phyloP scores from a whole-genome alignment of 2,888 invertebrate species.

The Andrena bicolor region DNA sequence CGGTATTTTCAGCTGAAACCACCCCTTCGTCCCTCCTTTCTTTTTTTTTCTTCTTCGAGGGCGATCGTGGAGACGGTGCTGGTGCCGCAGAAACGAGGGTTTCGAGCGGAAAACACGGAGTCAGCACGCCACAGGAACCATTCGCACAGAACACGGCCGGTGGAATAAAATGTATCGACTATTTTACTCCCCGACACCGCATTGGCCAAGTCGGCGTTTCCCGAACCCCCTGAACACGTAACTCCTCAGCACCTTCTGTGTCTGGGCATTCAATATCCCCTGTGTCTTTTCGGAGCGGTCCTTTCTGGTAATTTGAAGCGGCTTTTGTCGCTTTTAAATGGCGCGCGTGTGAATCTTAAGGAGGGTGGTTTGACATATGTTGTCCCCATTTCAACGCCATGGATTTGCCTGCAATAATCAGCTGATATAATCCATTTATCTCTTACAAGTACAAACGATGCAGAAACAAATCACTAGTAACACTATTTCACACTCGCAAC shows the following conservation, averaged over 20 bases:
- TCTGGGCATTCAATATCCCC: constrained; percentile 51
- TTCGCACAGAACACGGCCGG: constrained; percentile 74
- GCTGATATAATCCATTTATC: no score
- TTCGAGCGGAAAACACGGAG: constrained; percentile 70
- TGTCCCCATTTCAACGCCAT: no score
- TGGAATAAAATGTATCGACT: constrained; percentile 83
- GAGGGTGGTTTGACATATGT: no score
- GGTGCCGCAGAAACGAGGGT: constrained; percentile 52
- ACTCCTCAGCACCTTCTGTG: background rate
- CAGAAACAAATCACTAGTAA: no score
- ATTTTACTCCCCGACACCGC: constrained; percentile 75
- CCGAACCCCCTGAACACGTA: background rate
- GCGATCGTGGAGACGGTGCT: constrained; percentile 40
- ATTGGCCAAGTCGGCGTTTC: constrained; percentile 73
- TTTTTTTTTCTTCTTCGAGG: constrained; percentile 40
- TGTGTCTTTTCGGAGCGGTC: background rate
- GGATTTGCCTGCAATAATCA: no score
- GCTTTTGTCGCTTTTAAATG: no score
- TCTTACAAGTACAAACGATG: no score
- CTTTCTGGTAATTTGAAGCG: no score
- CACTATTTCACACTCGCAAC: no score
- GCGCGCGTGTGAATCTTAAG: no score
- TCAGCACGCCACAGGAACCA: constrained; percentile 76
- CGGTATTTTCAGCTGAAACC: constrained; percentile 64
- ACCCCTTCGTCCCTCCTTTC: constrained; percentile 50